Percentiles rank a stretch among this genome's conserved stretches.
Conservation (phyloP, 2,113 vertebrate genomes). For the Bubo blakistoni region DNA sequence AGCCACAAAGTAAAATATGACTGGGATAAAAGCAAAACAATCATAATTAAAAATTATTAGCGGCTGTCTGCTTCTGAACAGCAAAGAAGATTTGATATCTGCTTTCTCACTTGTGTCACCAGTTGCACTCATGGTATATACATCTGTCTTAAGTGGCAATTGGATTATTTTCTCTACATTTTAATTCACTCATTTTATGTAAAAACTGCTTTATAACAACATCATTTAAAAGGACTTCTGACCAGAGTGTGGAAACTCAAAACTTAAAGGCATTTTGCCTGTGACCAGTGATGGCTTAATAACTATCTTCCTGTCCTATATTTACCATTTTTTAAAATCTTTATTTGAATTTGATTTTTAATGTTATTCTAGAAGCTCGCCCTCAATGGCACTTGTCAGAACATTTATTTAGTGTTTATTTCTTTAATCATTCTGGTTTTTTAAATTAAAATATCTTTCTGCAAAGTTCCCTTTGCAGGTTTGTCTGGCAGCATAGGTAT, state of each 20-base stretch:
- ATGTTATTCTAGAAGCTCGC: neutral
- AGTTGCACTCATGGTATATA: neutral
- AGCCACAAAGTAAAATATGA: conserved; percentile 72
- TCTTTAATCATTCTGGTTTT: neutral
- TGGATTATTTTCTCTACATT: neutral
- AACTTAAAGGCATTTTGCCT: neutral
- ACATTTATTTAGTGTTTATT: neutral
- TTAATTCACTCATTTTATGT: neutral
- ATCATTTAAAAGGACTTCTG: neutral
- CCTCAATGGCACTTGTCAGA: neutral
- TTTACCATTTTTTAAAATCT: neutral
- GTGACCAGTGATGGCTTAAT: neutral
- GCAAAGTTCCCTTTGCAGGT: neutral
- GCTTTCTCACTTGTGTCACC: neutral
- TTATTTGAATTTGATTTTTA: neutral
- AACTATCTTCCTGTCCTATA: neutral
- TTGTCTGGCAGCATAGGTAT: neutral
- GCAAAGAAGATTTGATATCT: neutral
- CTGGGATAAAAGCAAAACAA: conserved; percentile 70
- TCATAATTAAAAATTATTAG: conserved; percentile 36
- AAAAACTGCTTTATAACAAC: neutral
- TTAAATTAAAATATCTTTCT: neutral
- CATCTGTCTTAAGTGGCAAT: neutral
- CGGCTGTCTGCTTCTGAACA: neutral
- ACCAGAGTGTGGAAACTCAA: neutral